Percentiles rank a stretch among this genome's conserved stretches.
phyloP scores from a whole-genome alignment of 2,113 vertebrate species.

The Aplodontia rufa region DNA sequence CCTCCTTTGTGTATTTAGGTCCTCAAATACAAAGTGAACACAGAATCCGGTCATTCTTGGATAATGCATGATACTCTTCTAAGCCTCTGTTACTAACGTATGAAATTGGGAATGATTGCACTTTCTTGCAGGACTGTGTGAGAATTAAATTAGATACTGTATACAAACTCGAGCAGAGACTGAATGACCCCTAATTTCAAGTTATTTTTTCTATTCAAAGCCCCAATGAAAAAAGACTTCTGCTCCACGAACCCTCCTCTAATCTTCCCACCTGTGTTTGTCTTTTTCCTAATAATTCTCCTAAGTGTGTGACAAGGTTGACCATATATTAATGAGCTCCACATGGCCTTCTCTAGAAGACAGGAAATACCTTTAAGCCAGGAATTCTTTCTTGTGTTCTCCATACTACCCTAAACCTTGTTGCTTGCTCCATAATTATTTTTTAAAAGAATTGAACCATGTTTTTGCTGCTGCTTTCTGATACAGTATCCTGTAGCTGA shows the following conservation, averaged over 20 bases:
- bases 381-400: neutral
- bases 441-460: neutral
- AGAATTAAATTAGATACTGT: neutral
- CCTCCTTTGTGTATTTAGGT: neutral
- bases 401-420: neutral
- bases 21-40: neutral
- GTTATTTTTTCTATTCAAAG: neutral
- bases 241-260: neutral
- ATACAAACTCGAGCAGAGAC: neutral
- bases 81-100: neutral
- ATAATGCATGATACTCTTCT: neutral
- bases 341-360: neutral
- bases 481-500: neutral
- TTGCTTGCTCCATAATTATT: neutral
- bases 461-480: neutral
- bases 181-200: neutral
- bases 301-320: neutral
- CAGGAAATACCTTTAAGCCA: neutral
- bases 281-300: neutral
- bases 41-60: neutral
- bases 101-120: neutral
- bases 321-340: neutral
- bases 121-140: neutral
- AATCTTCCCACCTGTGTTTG: neutral
- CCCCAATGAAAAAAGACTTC: neutral